Conservation (phyloP, 1,140 invertebrate genomes). For the Kradibia gibbosae region DNA sequence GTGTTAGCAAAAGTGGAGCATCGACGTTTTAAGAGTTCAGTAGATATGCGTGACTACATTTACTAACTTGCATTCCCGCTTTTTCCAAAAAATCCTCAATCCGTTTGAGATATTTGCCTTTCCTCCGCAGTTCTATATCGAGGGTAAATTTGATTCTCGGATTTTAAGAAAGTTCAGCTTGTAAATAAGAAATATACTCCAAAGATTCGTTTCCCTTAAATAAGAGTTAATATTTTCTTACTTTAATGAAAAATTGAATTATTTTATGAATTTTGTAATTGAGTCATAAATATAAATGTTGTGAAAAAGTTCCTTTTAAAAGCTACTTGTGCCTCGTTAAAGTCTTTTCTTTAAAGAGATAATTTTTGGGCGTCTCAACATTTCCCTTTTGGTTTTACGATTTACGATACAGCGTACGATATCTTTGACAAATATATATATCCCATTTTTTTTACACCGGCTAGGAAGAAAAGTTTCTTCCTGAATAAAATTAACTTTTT, state of each 20-base stretch:
- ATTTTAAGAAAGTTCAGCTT: neutral
- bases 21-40: conserved; percentile 46
- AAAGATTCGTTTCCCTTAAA: neutral
- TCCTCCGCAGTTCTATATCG: neutral
- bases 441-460: no score
- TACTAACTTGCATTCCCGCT: conserved; percentile 20
- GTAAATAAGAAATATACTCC: neutral
- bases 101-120: neutral
- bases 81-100: conserved; percentile 5
- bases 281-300: no score
- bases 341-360: neutral
- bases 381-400: no score
- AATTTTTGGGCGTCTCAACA: neutral
- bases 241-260: no score
- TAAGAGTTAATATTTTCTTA: neutral
- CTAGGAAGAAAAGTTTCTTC: no score
- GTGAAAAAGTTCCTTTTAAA: no score
- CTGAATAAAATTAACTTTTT: no score
- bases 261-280: no score
- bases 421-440: no score
- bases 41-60: conserved; percentile 34
- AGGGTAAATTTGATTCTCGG: neutral
- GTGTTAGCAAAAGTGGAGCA: conserved; percentile 47
- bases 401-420: no score
- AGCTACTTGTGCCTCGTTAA: neutral